A percentile compares a stretch with the other conserved stretches of the same genome.
Conservation (phyloP, 2,888 invertebrate species). For the Agrochola litura region DNA sequence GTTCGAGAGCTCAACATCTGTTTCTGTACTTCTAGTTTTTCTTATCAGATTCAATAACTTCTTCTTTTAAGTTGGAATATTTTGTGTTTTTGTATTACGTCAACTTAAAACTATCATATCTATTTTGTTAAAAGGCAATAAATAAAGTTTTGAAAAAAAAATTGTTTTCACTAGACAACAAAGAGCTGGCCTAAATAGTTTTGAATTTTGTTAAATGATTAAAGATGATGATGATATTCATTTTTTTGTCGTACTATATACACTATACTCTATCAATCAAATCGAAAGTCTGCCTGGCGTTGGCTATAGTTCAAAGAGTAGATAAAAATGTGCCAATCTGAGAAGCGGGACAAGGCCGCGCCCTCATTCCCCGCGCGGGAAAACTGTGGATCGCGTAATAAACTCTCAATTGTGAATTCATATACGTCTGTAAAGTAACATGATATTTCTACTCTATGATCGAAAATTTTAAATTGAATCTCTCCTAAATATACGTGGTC, state of each 20-base stretch:
- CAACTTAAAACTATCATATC: background rate
- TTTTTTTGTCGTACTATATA: constrained; percentile 23
- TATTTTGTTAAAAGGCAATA: background rate
- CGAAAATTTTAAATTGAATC: constrained; percentile 9
- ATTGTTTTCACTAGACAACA: background rate
- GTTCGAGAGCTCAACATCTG: background rate
- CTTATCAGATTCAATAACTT: too few species aligned
- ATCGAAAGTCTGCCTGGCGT: constrained; percentile 69
- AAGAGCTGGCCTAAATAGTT: background rate
- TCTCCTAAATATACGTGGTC: background rate
- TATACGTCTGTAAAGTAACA: constrained; percentile 63
- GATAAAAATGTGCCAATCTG: constrained; percentile 89
- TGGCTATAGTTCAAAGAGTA: constrained; percentile 82
- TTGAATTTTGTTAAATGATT: background rate
- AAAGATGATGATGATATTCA: background rate
- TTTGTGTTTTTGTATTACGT: background rate
- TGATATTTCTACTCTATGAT: constrained; percentile 60
- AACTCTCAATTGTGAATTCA: constrained; percentile 75
- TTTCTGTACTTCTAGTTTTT: constrained; percentile 8
- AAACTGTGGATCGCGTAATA: constrained; percentile 79
- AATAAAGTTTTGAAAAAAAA: background rate
- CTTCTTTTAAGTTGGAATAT: background rate
- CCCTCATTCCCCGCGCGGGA: constrained; percentile 82
- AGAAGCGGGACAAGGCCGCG: constrained; percentile 87
- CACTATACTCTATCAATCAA: constrained; percentile 74